Base-by-base conservation (phyloP, 2,113 vertebrate genomes). In the Stigmatopora nigra region DNA sequence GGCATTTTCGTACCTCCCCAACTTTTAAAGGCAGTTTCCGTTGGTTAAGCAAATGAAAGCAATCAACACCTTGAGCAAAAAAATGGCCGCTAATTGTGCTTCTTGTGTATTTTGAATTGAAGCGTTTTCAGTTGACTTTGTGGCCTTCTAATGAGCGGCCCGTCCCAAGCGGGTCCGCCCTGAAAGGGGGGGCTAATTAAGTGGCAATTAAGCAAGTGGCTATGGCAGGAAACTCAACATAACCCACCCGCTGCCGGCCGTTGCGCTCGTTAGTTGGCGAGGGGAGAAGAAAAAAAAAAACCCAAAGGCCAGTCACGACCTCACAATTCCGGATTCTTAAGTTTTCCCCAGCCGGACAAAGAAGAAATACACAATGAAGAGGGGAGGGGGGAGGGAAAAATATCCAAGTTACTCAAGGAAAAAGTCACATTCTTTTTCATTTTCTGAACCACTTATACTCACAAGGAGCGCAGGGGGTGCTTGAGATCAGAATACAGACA, bases 141-240 rank as follows among this genome's bases (percentile, higher is more conserved):
- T 84, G 79, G 79, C 58, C 74, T 73, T 75, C 78, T 89, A 91
- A 90, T 90, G 85, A 89, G 87, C 87, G 84, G 82, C 82, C 82
- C 84, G 90, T 89, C 88, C 88, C 84, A 79, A 86, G 82, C 79
- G 85, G 87, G 82, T 79, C 83, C 85, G 69, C 25, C 25, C 25
- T 76, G 85, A 84, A 13, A 35, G 38, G 85, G 88, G 80, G 77
- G 83, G 81, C 89, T 89, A 90, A 91, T 90, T 88, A 90, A 86
- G 85, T 85, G 84, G 87, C 86, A 90, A 89, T 91, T 90, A 90
- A 89, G 80, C 78, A 79, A 79, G 59, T 71, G 76, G 88, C 82
- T 81, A 82, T 88, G 78, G 76, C 75, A 85, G 84, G 78, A 81
- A 85, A 82, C 79, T 70, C 82, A 83, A 87, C 78, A 83, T 79